Percentiles rank a stretch among this genome's conserved stretches.
Conservation (phyloP, 1,140 invertebrate species). For the Aphelinus certus region DNA sequence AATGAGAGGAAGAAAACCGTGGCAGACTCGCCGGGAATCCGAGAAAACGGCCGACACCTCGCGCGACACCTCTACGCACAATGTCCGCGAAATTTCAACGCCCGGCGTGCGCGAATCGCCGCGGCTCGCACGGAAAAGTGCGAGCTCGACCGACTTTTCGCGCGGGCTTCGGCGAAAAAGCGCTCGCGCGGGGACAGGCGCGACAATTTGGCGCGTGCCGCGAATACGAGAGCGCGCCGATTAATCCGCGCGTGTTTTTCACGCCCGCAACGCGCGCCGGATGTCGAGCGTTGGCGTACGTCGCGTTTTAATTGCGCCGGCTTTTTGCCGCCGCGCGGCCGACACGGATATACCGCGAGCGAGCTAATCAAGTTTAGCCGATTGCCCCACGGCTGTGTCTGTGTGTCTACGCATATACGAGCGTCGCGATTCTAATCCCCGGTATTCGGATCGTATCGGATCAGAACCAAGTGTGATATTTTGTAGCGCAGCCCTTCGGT, state of each 20-base stretch:
- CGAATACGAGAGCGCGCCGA: not conserved
- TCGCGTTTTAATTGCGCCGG: not conserved
- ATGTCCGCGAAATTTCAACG: not conserved
- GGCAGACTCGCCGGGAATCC: too few relatives aligned
- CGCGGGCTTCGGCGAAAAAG: not conserved
- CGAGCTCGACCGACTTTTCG: not conserved
- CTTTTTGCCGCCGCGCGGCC: not conserved
- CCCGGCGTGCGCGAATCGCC: not conserved
- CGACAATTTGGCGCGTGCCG: not conserved
- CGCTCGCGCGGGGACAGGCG: not conserved
- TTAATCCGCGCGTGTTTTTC: slow-evolving; percentile 11
- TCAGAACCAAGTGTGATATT: too few relatives aligned
- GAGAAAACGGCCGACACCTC: not conserved
- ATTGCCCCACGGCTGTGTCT: not conserved
- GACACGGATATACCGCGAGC: too few relatives aligned
- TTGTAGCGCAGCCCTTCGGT: too few relatives aligned
- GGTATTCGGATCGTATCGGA: too few relatives aligned
- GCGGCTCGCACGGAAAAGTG: not conserved
- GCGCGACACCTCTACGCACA: not conserved
- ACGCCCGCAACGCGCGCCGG: not conserved
- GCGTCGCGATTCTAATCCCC: not conserved
- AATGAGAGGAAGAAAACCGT: too few relatives aligned
- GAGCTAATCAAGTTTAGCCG: not conserved
- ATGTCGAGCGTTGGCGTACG: not conserved
- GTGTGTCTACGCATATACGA: not conserved